Percentiles rank a stretch among this genome's conserved stretches.
Evolutionary conservation across 2,888 invertebrate genomes (phyloP).

Genomic region (Dioctria linearis): DNA sequence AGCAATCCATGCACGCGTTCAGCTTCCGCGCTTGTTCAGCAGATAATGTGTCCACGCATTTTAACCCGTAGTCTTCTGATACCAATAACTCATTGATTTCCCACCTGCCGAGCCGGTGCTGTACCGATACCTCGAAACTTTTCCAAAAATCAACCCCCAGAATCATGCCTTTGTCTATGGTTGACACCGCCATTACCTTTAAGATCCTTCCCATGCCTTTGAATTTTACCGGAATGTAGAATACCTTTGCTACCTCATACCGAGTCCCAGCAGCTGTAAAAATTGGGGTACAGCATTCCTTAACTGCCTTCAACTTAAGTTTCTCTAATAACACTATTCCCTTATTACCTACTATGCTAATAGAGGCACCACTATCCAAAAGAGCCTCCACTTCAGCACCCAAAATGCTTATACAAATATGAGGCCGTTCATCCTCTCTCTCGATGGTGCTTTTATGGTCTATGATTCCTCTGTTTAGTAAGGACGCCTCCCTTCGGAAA

Average conservation of each 20-base stretch:
- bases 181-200: background rate
- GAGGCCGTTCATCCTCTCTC: too few species aligned
- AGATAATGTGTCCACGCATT: background rate
- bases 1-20: background rate
- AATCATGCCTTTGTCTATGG: background rate
- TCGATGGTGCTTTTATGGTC: too few species aligned
- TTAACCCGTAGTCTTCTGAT: background rate
- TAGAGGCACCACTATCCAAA: too few species aligned
- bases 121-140: background rate
- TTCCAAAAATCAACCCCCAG: background rate
- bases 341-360: too few species aligned
- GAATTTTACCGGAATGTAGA: background rate
- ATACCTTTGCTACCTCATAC: background rate
- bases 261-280: background rate
- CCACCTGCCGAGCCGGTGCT: background rate
- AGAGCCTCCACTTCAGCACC: too few species aligned
- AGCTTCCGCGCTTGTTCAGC: background rate
- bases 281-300: background rate
- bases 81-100: background rate
- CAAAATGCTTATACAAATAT: too few species aligned
- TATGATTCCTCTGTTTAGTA: too few species aligned
- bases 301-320: background rate
- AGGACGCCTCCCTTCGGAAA: too few species aligned
- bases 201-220: background rate
- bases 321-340: background rate